Base-by-base conservation (phyloP, 1,140 invertebrate genomes). In the Phenacoccus solenopsis region DNA sequence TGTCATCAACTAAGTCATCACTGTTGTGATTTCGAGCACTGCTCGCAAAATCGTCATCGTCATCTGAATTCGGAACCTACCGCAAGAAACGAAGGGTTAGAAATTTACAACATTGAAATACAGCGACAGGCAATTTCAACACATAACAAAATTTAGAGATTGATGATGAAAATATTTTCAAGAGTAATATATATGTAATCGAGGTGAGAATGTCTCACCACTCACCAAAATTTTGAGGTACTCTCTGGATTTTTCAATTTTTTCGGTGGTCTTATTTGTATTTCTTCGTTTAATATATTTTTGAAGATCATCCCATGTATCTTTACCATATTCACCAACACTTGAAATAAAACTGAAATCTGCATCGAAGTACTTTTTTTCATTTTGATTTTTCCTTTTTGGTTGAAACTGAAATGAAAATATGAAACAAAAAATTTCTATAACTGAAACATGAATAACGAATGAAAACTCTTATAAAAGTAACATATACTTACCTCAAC, bases 221-320 rank as follows among this genome's bases (percentile, higher is more conserved):
- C 74, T 75, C 71, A 78, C 80, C 77, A 75, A 75, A 69, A 75
- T 78, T 64, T 79, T 77, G 68, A 78, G 78, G 12, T 83, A 75
- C 77, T 80, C 74, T 73, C 87, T 79, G 2, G 85, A 79, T 76
- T 82, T 86, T 73, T 83, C 85, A 74, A 90, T 94, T 80, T 93
- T 94, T 69, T 94, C 91, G 80, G 94, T 91, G 3, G 90, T 81
- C 76, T 90, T 90, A 21, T 84, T 86, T 9, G 67, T 71, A 74
- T 87, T 88, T 82, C 91, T 92, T 57, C 88, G 80, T 76, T 90
- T 90, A 0, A 93, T 84, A 80, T 91, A 91, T 76, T 91, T 91
- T 73, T 84, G 84, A 27, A 93, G 77, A 82, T 92, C 89, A 79
- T 91, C 87, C 91, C 89, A 93, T n/a, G 87, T 85, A 76, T 91